Percentiles rank a stretch among this genome's conserved stretches.
Evolutionary conservation across 2,888 invertebrate genomes (phyloP).

Genomic region (Papilio demoleus): DNA sequence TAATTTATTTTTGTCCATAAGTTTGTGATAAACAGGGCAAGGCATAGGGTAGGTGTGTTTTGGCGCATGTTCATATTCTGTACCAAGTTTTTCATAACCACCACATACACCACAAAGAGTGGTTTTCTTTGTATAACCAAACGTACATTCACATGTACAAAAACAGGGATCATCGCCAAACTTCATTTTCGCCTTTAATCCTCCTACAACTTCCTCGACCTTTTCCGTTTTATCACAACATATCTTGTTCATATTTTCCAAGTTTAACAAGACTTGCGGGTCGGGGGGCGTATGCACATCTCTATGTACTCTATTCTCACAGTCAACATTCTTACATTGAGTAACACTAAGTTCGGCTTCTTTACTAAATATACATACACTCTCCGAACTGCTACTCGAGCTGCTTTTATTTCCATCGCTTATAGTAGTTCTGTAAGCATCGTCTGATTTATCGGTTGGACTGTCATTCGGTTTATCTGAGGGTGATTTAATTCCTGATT

Average conservation of each 20-base stretch:
- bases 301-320: conserved; percentile 54
- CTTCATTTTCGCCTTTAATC: conserved; percentile 59
- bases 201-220: conserved; percentile 61
- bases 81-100: conserved; percentile 68
- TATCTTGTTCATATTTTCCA: conserved; percentile 51
- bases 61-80: conserved; percentile 55
- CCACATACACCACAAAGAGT: conserved; percentile 72
- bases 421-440: conserved; percentile 16
- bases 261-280: conserved; percentile 58
- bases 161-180: conserved; percentile 63
- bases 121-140: conserved; percentile 69
- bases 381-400: conserved; percentile 46
- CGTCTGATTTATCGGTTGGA: conserved; percentile 41
- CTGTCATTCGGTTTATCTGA: conserved; percentile 46
- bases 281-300: conserved; percentile 55
- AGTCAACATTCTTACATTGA: conserved; percentile 61
- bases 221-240: conserved; percentile 58
- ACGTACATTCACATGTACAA: conserved; percentile 73
- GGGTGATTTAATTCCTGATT: conserved; percentile 44
- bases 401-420: conserved; percentile 1
- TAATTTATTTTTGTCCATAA: conserved; percentile 63
- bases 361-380: conserved; percentile 55
- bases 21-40: conserved; percentile 73
- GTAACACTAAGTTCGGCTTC: conserved; percentile 52
- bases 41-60: conserved; percentile 60